Conservation (phyloP, 2,888 invertebrate genomes). For the Platynereis dumerilii region DNA sequence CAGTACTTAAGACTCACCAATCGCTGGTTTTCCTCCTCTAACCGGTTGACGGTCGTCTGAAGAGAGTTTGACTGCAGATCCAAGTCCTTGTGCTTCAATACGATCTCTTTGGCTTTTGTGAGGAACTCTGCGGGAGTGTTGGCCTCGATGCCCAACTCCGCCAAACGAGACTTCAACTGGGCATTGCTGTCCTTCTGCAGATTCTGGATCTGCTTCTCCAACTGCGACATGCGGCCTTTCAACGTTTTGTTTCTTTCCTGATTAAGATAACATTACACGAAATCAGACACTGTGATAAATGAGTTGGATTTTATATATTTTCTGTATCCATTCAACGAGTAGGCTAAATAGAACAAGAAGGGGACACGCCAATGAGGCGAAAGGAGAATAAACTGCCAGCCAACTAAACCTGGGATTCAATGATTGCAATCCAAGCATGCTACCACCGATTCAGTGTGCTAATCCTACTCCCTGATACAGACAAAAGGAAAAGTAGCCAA, state of each 20-base stretch:
- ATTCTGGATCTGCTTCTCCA: conserved; percentile 91
- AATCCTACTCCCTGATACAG: no score
- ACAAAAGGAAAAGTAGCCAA: no score
- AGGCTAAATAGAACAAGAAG: no score
- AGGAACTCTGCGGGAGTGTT: conserved; percentile 62
- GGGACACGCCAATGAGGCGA: no score
- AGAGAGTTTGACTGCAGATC: conserved; percentile 87
- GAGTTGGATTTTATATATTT: no score
- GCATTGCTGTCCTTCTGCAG: conserved; percentile 91
- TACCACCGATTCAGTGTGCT: no score
- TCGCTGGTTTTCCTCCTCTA: conserved; percentile 68
- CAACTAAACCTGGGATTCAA: no score
- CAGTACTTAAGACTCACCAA: conserved; percentile 40
- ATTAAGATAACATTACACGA: background rate
- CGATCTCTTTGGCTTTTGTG: conserved; percentile 72
- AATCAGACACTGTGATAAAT: no score
- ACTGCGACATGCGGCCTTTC: conserved; percentile 83
- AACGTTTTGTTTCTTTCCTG: conserved; percentile 82
- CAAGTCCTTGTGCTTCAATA: conserved; percentile 86
- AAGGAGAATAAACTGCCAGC: no score
- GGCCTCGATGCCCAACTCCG: conserved; percentile 80
- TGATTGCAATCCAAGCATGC: no score
- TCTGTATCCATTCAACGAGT: no score
- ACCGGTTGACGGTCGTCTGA: conserved; percentile 79
- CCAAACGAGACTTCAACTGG: conserved; percentile 85